These are phyloP conservation scores for Vimba vimba DNA, from an alignment of 2,113 vertebrate species.

Conservation along the genomic window DNA sequence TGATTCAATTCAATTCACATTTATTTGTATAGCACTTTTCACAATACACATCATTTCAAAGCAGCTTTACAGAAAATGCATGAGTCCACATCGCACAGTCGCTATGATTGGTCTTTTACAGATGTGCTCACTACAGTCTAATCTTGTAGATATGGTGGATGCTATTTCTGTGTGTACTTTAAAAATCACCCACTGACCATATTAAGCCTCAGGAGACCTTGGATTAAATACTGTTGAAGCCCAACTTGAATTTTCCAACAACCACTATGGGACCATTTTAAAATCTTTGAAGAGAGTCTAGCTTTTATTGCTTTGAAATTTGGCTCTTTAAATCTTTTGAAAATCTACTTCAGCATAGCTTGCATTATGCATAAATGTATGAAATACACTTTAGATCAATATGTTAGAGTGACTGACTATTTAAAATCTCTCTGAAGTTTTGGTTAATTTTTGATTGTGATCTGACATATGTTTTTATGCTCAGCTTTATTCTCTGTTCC, in stretches of 20 bases:
- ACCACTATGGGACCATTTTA: neutral
- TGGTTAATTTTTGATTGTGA: neutral
- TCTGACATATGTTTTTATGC: neutral
- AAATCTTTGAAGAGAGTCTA: neutral
- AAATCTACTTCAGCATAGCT: neutral
- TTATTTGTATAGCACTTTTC: no score
- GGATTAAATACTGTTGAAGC: constrained; percentile 24
- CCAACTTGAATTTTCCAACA: neutral
- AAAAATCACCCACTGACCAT: constrained; percentile 1
- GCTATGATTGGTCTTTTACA: neutral
- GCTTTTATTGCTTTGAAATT: neutral
- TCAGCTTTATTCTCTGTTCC: neutral
- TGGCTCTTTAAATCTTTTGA: neutral
- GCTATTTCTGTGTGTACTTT: neutral
- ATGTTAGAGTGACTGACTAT: neutral
- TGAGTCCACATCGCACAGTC: neutral
- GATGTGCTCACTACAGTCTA: neutral
- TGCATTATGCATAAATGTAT: neutral
- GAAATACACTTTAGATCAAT: constrained; percentile 10
- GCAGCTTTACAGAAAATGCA: neutral
- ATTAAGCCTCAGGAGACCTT: neutral
- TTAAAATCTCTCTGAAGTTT: neutral
- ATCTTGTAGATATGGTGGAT: neutral
- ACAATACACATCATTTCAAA: no score
- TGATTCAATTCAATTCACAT: neutral